phyloP scores from a whole-genome alignment of 2,888 invertebrate species.

The Machimus rusticus region DNA sequence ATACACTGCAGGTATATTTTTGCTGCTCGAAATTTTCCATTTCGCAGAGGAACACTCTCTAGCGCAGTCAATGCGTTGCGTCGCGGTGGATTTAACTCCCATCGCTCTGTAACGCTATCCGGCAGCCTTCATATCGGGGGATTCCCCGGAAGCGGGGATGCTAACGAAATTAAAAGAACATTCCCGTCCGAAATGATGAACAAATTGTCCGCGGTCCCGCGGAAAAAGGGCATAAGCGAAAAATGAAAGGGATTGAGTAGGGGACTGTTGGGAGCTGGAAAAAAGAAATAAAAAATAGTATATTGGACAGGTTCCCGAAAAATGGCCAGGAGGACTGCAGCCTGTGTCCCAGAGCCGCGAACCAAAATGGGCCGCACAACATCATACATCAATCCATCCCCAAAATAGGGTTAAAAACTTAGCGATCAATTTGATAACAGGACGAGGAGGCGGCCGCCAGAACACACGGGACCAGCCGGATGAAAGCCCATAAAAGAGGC shows the following conservation, averaged over 20 bases:
- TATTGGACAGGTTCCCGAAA: not conserved
- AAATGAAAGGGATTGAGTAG: not conserved
- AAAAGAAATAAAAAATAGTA: not conserved
- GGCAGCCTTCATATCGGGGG: not conserved
- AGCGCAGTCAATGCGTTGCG: not conserved
- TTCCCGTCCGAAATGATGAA: slow-evolving; percentile 27
- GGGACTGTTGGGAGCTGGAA: not conserved
- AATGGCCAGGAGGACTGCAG: not conserved
- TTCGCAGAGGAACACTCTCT: not conserved
- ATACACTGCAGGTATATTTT: not conserved
- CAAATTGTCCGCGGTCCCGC: slow-evolving; percentile 25
- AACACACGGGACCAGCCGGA: slow-evolving; percentile 2
- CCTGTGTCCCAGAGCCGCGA: not conserved
- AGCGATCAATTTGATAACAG: slow-evolving; percentile 36
- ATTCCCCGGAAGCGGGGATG: not conserved
- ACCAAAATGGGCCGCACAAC: not conserved
- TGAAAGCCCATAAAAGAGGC: slow-evolving; percentile 5
- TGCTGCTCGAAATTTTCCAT: not conserved
- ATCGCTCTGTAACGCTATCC: not conserved
- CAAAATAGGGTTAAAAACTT: slow-evolving; percentile 20
- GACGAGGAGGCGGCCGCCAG: not conserved
- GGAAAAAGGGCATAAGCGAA: not conserved
- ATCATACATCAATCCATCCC: slow-evolving; percentile 31
- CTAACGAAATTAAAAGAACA: slow-evolving; percentile 38
- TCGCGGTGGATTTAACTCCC: not conserved